These are phyloP conservation scores for Ditylenchus dipsaci DNA, from an alignment of 1,140 invertebrate genomes.

Conservation along the genomic window DNA sequence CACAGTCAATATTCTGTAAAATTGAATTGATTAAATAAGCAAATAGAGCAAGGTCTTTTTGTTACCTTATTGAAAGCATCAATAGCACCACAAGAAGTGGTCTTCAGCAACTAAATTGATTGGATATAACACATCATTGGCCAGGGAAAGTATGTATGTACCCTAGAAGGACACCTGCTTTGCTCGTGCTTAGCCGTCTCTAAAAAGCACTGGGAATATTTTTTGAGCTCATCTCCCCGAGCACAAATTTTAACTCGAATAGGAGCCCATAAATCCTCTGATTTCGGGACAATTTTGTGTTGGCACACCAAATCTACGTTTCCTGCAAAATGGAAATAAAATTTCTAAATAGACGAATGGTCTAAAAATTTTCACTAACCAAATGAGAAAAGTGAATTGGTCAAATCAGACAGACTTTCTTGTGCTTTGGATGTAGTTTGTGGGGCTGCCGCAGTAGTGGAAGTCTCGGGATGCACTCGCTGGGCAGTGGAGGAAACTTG, in stretches of 20 bases:
- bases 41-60: too few species aligned
- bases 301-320: conserved; percentile 20
- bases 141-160: too few species aligned
- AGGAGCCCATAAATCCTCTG: conserved; percentile 18
- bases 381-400: conserved; percentile 21
- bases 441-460: background rate
- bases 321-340: too few species aligned
- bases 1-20: conserved; percentile 44
- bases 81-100: conserved; percentile 38
- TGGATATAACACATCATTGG: conserved; percentile 8
- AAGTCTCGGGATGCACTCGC: conserved; percentile 9
- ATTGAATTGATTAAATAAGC: too few species aligned
- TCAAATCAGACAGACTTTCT: conserved; percentile 9
- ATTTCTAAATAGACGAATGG: too few species aligned
- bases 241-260: conserved; percentile 20
- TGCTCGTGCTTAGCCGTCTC: conserved; percentile 5
- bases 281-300: background rate
- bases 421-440: background rate
- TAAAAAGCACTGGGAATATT: conserved; percentile 18
- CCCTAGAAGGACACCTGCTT: conserved; percentile 3
- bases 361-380: background rate
- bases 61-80: conserved; percentile 47
- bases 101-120: conserved; percentile 15
- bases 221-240: conserved; percentile 13
- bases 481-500: background rate